Percentiles rank a stretch among this genome's conserved stretches.
These are phyloP conservation scores for Adrianichthys oophorus DNA, from an alignment of 2,797 vertebrate genomes.

Conservation along the genomic window DNA sequence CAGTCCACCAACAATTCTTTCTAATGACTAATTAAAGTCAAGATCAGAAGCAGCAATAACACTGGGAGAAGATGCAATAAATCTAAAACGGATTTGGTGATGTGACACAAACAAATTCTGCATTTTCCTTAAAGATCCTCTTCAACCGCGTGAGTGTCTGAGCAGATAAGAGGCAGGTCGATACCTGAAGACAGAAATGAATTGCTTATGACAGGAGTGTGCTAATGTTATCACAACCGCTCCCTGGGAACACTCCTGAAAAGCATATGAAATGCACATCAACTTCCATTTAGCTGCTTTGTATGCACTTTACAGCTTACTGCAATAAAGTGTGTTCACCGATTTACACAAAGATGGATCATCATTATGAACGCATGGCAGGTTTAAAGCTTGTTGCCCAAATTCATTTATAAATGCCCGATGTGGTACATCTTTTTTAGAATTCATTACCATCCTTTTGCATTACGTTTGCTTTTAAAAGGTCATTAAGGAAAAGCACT, in stretches of 20 bases:
- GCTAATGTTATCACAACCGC: slow-evolving; percentile 41
- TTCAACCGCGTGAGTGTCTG: slow-evolving; percentile 29
- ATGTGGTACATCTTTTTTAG: slow-evolving; percentile 31
- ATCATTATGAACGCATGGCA: slow-evolving; percentile 26
- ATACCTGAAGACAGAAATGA: slow-evolving; percentile 51
- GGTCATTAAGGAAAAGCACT: slow-evolving; percentile 50
- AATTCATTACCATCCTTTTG: slow-evolving; percentile 44
- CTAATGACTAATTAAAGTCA: no score
- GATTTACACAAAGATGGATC: slow-evolving; percentile 17
- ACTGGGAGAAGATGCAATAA: neutral
- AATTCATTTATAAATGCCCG: slow-evolving; percentile 20
- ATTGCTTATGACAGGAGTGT: slow-evolving; percentile 59
- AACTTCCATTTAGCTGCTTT: slow-evolving; percentile 29
- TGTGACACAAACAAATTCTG: neutral
- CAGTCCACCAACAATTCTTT: slow-evolving; percentile 6
- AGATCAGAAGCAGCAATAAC: slow-evolving; percentile 2
- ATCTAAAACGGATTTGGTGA: slow-evolving; percentile 2
- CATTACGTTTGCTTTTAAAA: slow-evolving; percentile 48
- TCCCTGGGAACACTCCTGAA: slow-evolving; percentile 37
- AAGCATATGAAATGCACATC: slow-evolving; percentile 40
- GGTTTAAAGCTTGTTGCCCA: slow-evolving; percentile 12
- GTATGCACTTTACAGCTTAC: slow-evolving; percentile 27
- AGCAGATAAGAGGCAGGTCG: slow-evolving; percentile 48
- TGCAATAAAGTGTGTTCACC: slow-evolving; percentile 1
- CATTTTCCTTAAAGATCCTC: slow-evolving; percentile 7